A percentile compares a stretch with the other conserved stretches of the same genome.
phyloP scores from a whole-genome alignment of 1,140 invertebrate genomes.

The Drosophila busckii region DNA sequence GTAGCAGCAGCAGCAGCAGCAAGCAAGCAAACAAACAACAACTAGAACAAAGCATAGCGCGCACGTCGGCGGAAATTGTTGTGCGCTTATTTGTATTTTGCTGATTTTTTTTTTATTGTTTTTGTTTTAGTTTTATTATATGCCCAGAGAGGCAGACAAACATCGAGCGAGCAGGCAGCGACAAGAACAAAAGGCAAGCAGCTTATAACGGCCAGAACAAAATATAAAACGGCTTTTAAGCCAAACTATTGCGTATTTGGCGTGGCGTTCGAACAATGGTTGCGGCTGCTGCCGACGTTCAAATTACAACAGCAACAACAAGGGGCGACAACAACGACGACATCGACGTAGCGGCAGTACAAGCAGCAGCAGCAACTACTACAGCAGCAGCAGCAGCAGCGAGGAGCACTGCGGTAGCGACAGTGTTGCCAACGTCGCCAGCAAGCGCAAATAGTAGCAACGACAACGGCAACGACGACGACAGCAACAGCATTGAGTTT shows the following conservation, averaged over 20 bases:
- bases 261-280: slow-evolving; percentile 58
- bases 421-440: slow-evolving; percentile 16
- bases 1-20: slow-evolving; percentile 15
- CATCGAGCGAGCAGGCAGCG: slow-evolving; percentile 11
- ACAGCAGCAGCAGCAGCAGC: not conserved
- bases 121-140: slow-evolving; percentile 17
- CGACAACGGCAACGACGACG: slow-evolving; percentile 21
- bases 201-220: slow-evolving; percentile 27
- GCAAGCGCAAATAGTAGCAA: slow-evolving; percentile 5
- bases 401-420: slow-evolving; percentile 10
- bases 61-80: slow-evolving; percentile 66
- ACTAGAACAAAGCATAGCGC: slow-evolving; percentile 19
- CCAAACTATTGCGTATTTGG: slow-evolving; percentile 33
- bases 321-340: slow-evolving; percentile 30
- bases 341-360: slow-evolving; percentile 10
- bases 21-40: slow-evolving; percentile 16
- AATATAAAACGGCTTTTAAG: slow-evolving; percentile 43
- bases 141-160: slow-evolving; percentile 41
- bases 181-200: slow-evolving; percentile 1
- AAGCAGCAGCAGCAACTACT: not conserved
- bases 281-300: slow-evolving; percentile 51
- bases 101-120: not conserved
- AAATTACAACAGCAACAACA: slow-evolving; percentile 37
- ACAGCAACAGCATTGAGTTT: slow-evolving; percentile 18
- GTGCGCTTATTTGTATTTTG: too few species aligned